Percentiles rank a stretch among this genome's conserved stretches.
Evolutionary conservation across 1,140 invertebrate species (phyloP).

Genomic region (Drosophila murphyi): DNA sequence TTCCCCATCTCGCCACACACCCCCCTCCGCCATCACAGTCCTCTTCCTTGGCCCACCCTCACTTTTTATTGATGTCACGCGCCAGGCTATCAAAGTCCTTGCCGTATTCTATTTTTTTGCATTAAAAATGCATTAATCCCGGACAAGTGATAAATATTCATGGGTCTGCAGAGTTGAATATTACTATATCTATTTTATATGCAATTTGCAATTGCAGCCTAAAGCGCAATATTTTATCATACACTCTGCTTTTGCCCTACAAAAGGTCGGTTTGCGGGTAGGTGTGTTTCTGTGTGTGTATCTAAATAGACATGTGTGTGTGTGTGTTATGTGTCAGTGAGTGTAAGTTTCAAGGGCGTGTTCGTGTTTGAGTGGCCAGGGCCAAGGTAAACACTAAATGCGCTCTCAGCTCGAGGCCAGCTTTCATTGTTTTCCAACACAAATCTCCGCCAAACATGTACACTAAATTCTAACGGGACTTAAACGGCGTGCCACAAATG

Average conservation of each 20-base stretch:
- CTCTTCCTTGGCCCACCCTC: neutral
- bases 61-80: constrained; percentile 56
- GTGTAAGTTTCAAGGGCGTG: constrained; percentile 58
- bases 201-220: constrained; percentile 55
- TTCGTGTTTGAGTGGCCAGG: constrained; percentile 64
- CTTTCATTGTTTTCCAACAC: constrained; percentile 24
- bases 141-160: constrained; percentile 79
- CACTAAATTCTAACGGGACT: constrained; percentile 24
- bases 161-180: constrained; percentile 21
- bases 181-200: constrained; percentile 17
- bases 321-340: constrained; percentile 2
- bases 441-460: constrained; percentile 33
- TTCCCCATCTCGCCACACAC: neutral
- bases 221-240: constrained; percentile 44
- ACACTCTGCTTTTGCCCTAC: neutral
- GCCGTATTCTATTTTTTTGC: constrained; percentile 49
- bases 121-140: constrained; percentile 78
- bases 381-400: constrained; percentile 39
- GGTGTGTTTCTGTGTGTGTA: no score
- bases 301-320: neutral
- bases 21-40: neutral
- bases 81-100: constrained; percentile 35
- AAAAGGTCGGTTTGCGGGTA: neutral
- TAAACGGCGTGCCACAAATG: constrained; percentile 14
- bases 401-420: constrained; percentile 35